phyloP scores from a whole-genome alignment of 2,797 vertebrate genomes.

The Enteromius viviparus region DNA sequence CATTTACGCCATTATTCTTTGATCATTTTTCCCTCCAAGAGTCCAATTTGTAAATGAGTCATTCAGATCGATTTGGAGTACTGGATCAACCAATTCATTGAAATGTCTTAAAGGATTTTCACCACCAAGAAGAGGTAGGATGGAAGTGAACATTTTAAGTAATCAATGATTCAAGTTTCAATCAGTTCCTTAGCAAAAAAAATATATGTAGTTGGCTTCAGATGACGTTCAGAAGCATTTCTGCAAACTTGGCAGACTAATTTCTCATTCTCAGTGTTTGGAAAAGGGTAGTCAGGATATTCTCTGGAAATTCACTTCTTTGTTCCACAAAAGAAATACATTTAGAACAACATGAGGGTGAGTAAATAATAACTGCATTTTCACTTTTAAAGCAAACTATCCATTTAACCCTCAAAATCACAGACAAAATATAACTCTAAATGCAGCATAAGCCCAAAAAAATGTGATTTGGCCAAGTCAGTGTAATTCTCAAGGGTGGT shows the following conservation, averaged over 20 bases:
- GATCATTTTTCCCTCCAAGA: neutral
- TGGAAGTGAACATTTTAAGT: neutral
- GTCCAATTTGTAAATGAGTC: neutral
- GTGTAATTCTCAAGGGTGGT: conserved; percentile 44
- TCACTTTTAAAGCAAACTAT: neutral
- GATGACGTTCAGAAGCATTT: neutral
- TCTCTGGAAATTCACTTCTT: neutral
- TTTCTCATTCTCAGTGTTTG: neutral
- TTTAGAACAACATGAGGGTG: neutral
- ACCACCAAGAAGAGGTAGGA: neutral
- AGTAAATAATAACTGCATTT: neutral
- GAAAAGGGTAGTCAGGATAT: neutral
- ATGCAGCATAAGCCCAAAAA: neutral
- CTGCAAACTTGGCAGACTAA: neutral
- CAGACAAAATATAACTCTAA: neutral
- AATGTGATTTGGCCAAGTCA: conserved; percentile 13
- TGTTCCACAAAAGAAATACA: neutral
- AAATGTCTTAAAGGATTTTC: neutral
- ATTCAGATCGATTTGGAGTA: neutral
- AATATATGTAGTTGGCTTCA: neutral
- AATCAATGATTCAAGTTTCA: neutral
- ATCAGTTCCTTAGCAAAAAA: neutral
- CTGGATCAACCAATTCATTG: neutral
- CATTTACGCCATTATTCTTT: neutral
- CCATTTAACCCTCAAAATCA: neutral